Conservation (phyloP, 2,113 vertebrate genomes). For the Trichechus manatus region DNA sequence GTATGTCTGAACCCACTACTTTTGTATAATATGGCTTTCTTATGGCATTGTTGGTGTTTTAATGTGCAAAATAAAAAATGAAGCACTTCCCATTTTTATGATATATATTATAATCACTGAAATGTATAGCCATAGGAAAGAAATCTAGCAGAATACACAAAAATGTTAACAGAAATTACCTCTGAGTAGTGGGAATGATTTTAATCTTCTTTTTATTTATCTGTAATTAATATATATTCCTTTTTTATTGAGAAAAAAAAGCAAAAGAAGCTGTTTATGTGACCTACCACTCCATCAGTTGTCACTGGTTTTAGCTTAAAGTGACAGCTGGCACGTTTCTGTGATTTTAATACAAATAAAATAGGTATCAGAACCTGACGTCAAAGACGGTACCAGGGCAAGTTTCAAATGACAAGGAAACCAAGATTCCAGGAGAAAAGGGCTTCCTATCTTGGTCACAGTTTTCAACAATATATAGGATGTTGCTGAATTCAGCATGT, state of each 20-base stretch:
- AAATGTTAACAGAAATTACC: slow-evolving; percentile 21
- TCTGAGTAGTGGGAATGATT: neutral
- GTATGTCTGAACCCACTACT: neutral
- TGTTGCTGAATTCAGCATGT: slow-evolving; percentile 9
- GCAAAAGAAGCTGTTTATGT: neutral
- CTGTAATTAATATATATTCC: neutral
- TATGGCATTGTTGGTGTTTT: slow-evolving; percentile 17
- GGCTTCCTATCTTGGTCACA: neutral
- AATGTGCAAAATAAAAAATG: neutral
- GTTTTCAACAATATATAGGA: neutral
- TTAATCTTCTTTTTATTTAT: slow-evolving; percentile 43
- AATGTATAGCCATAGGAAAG: neutral
- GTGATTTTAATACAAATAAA: neutral
- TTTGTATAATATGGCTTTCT: slow-evolving; percentile 27
- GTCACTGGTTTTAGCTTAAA: slow-evolving; percentile 6
- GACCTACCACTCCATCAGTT: neutral
- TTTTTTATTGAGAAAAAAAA: slow-evolving; percentile 24
- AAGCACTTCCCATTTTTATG: neutral
- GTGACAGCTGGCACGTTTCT: neutral
- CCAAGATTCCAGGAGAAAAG: neutral
- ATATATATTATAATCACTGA: neutral
- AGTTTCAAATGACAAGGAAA: neutral
- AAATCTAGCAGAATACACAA: neutral
- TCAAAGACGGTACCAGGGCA: neutral
- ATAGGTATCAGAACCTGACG: neutral